These are phyloP conservation scores for Calosoma granatense DNA, from an alignment of 1,140 invertebrate species.

Conservation along the genomic window DNA sequence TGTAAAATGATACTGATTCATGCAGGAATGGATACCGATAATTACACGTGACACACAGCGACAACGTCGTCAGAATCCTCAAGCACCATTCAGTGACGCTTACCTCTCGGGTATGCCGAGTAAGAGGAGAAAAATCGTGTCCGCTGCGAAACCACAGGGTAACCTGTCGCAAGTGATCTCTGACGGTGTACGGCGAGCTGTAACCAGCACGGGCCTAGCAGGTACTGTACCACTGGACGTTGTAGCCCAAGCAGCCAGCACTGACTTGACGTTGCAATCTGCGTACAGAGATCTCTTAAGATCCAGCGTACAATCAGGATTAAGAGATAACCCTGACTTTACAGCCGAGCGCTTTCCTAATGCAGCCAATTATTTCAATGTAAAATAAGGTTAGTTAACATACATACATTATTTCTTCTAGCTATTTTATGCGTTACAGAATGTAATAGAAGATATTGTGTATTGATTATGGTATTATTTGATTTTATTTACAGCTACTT, in stretches of 20 bases:
- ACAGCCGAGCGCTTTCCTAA: conserved; percentile 41
- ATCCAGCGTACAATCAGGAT: conserved; percentile 30
- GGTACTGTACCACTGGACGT: conserved; percentile 36
- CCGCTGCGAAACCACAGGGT: conserved; percentile 35
- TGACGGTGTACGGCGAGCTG: conserved; percentile 41
- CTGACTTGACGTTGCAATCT: conserved; percentile 34
- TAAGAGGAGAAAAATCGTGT: conserved; percentile 65
- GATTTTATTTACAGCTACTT: too few species aligned
- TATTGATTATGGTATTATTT: too few species aligned
- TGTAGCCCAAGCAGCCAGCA: conserved; percentile 30
- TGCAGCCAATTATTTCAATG: conserved; percentile 36
- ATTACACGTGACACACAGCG: conserved; percentile 61
- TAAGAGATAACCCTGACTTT: conserved; percentile 40
- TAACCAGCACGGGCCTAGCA: conserved; percentile 37
- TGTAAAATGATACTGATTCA: neutral
- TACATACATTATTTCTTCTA: neutral
- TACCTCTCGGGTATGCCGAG: conserved; percentile 71
- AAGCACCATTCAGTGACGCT: conserved; percentile 63
- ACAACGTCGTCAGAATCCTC: conserved; percentile 44
- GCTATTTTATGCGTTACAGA: too few species aligned
- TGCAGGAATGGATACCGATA: conserved; percentile 71
- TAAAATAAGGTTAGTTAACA: conserved; percentile 8
- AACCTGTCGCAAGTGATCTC: conserved; percentile 33
- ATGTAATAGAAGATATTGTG: too few species aligned
- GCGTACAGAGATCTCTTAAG: conserved; percentile 38